Conservation (phyloP, 2,797 vertebrate genomes). For the Myioborus miniatus region DNA sequence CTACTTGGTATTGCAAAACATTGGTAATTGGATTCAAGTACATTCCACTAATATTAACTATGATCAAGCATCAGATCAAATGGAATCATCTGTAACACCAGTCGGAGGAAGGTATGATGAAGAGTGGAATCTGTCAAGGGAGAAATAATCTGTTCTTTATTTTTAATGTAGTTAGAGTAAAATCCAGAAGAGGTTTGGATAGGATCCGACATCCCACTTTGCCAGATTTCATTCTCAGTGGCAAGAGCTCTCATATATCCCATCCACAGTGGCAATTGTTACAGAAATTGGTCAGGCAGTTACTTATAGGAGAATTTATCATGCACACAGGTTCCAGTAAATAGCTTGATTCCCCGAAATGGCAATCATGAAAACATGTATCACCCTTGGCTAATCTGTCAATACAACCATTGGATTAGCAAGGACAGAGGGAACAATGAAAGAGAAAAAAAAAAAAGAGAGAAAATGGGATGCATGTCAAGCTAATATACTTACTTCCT, state of each 20-base stretch:
- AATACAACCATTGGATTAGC: slow-evolving; percentile 29
- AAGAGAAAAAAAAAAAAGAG: not conserved
- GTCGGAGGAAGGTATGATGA: not conserved
- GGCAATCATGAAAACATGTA: not conserved
- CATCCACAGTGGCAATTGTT: not conserved
- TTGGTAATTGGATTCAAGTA: not conserved
- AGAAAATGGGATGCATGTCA: not conserved
- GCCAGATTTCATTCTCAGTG: not conserved
- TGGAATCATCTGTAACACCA: not conserved
- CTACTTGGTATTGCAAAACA: not conserved
- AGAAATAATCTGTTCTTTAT: not conserved
- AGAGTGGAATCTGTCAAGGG: not conserved
- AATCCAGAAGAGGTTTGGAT: not conserved
- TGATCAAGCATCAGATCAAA: not conserved
- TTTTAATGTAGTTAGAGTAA: not conserved
- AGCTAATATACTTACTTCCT: slow-evolving; percentile 1
- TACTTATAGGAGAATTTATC: slow-evolving; percentile 37
- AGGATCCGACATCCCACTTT: not conserved
- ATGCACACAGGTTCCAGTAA: slow-evolving; percentile 1
- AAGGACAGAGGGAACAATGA: slow-evolving; percentile 20
- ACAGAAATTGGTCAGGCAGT: slow-evolving; percentile 1
- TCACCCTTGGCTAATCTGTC: slow-evolving; percentile 26
- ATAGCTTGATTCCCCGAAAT: not conserved
- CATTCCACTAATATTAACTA: not conserved
- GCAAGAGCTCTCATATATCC: not conserved